Percentiles rank a stretch among this genome's conserved stretches.
These are phyloP conservation scores for Anthopleura xanthogrammica DNA, from an alignment of 92 coral and sea anemone genomes.

Conservation along the genomic window DNA sequence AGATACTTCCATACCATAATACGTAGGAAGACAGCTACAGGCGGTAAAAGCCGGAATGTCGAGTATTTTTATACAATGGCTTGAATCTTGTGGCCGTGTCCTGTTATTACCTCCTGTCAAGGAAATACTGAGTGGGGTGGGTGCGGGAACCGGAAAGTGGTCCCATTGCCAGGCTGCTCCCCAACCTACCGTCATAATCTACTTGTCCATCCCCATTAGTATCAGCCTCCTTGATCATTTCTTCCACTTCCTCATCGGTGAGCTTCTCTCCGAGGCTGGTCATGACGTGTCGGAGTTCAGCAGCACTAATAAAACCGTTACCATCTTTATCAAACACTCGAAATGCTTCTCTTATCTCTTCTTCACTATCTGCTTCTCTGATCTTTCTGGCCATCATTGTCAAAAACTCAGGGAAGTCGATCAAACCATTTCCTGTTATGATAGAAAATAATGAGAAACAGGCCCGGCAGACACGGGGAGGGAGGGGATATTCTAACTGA, in stretches of 20 bases:
- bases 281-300: conserved; percentile 75
- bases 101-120: too few species aligned
- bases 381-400: conserved; percentile 83
- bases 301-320: conserved; percentile 75
- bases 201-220: conserved; percentile 80
- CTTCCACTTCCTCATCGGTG: conserved; percentile 76
- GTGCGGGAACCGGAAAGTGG: too few species aligned
- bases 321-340: conserved; percentile 81
- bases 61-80: too few species aligned
- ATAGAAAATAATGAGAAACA: background rate
- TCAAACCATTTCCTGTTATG: conserved; percentile 64
- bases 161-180: background rate
- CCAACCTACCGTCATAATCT: conserved; percentile 62
- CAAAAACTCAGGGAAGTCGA: conserved; percentile 75
- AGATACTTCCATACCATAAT: too few species aligned
- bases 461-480: too few species aligned
- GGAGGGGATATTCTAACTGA: too few species aligned
- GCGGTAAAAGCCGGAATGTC: too few species aligned
- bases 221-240: conserved; percentile 79
- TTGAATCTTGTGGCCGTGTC: too few species aligned
- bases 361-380: conserved; percentile 72
- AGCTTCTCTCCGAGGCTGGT: conserved; percentile 79
- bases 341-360: conserved; percentile 81
- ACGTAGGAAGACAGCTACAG: too few species aligned
- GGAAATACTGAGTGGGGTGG: too few species aligned